A percentile compares a stretch with the other conserved stretches of the same genome.
Conservation (phyloP, 53 echinoderm and acorn worm genomes). For the Pentamera pediparva region DNA sequence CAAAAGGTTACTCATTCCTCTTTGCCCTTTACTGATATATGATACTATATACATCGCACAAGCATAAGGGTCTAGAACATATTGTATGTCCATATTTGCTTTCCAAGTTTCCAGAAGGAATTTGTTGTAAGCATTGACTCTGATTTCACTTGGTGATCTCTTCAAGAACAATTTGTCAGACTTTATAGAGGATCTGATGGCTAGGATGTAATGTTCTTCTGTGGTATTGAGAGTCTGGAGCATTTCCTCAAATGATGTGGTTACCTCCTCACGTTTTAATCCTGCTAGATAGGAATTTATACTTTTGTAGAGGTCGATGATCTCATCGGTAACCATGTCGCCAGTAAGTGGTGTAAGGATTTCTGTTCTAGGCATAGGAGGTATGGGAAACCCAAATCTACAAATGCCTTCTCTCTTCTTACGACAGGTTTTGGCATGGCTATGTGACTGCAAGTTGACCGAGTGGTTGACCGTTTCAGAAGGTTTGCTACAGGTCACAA, state of each 20-base stretch:
- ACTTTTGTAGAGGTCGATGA: neutral
- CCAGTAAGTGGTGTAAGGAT: slow-evolving; percentile 11
- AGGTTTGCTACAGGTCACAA: slow-evolving; percentile 14
- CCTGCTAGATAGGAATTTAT: neutral
- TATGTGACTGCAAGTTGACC: slow-evolving; percentile 27
- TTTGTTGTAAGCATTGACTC: slow-evolving; percentile 37
- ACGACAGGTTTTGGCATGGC: slow-evolving; percentile 35
- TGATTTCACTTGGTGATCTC: slow-evolving; percentile 32
- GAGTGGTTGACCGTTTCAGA: neutral
- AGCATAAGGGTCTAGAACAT: slow-evolving; percentile 44
- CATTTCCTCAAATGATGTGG: slow-evolving; percentile 11
- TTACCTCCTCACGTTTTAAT: neutral
- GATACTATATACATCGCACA: slow-evolving; percentile 46
- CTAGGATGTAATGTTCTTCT: slow-evolving; percentile 36
- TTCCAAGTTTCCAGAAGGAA: no score
- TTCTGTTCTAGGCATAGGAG: slow-evolving; percentile 29
- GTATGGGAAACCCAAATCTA: slow-evolving; percentile 40
- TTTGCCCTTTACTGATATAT: slow-evolving; percentile 43
- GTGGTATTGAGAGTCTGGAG: slow-evolving; percentile 12
- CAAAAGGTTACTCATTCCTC: no score
- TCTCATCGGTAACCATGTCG: neutral
- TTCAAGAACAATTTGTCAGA: slow-evolving; percentile 30
- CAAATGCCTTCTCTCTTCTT: slow-evolving; percentile 30
- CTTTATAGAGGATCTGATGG: slow-evolving; percentile 27
- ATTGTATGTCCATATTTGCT: no score